Conservation (phyloP, 1,140 invertebrate species). For the Neomicropteryx cornuta region DNA sequence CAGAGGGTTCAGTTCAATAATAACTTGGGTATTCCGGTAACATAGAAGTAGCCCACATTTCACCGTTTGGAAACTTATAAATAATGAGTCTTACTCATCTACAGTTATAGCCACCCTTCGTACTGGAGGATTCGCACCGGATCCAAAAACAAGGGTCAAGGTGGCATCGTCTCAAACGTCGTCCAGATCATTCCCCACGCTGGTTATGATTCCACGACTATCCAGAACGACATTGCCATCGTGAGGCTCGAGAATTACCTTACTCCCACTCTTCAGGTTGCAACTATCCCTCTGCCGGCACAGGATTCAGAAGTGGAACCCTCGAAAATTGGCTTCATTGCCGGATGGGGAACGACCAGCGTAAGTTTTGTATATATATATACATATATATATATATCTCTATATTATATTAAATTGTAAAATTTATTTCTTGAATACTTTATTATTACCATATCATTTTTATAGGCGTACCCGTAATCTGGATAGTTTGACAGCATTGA, state of each 20-base stretch:
- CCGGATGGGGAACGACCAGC: slow-evolving; percentile 43
- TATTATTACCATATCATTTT: too few species aligned
- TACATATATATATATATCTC: neutral
- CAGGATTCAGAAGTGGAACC: slow-evolving; percentile 16
- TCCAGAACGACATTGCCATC: slow-evolving; percentile 50
- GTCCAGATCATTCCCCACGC: slow-evolving; percentile 33
- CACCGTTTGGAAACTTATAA: too few species aligned
- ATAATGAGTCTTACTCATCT: too few species aligned
- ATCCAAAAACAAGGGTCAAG: slow-evolving; percentile 20
- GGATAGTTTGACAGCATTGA: too few species aligned
- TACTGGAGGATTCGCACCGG: slow-evolving; percentile 20
- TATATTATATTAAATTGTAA: slow-evolving; percentile 7
- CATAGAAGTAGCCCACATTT: too few species aligned
- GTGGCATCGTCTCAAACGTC: slow-evolving; percentile 26
- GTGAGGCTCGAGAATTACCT: slow-evolving; percentile 21
- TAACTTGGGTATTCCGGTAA: too few species aligned
- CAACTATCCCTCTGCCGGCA: slow-evolving; percentile 17
- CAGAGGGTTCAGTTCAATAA: too few species aligned
- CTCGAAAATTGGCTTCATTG: slow-evolving; percentile 29
- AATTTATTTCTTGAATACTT: too few species aligned
- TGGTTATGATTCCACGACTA: slow-evolving; percentile 28
- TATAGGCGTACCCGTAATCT: too few species aligned
- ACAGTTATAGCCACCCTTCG: slow-evolving; percentile 14
- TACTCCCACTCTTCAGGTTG: slow-evolving; percentile 13
- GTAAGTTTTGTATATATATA: slow-evolving; percentile 18